phyloP scores from a whole-genome alignment of 2,113 vertebrate species.

The Caranx melampygus region DNA sequence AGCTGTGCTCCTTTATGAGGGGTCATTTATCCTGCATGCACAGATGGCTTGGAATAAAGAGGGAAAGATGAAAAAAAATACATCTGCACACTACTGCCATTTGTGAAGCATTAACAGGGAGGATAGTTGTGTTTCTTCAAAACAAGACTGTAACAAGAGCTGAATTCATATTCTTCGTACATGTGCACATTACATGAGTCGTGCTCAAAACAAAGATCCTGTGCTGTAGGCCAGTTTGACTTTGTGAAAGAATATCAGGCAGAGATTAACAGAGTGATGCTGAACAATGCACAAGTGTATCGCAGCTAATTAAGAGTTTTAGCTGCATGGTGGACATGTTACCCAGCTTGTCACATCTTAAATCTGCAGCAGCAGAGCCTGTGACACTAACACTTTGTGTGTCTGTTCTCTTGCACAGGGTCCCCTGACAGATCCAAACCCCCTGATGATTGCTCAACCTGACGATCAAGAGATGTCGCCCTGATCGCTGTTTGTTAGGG shows the following conservation, averaged over 20 bases:
- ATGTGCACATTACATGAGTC: conserved; percentile 25
- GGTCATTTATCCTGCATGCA: conserved; percentile 39
- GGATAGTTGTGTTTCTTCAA: conserved; percentile 17
- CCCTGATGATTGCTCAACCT: conserved; percentile 47
- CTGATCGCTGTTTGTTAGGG: conserved; percentile 59
- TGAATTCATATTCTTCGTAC: conserved; percentile 4
- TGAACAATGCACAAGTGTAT: conserved; percentile 14
- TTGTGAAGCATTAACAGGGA: conserved; percentile 3
- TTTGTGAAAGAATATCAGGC: conserved; percentile 17
- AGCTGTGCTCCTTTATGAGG: conserved; percentile 57
- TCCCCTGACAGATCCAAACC: conserved; percentile 21
- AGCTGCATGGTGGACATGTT: conserved; percentile 31
- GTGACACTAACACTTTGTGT: conserved; percentile 10
- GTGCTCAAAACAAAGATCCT: conserved; percentile 6
- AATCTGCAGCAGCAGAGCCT: conserved; percentile 6
- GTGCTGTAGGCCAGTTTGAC: conserved; percentile 2
- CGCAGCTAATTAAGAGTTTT: conserved; percentile 28
- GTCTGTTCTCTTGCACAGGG: conserved; percentile 34
- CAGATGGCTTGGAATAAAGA: neutral
- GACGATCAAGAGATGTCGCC: conserved; percentile 70
- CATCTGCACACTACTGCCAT: neutral
- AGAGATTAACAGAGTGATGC: conserved; percentile 34
- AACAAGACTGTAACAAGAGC: neutral
- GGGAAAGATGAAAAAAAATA: neutral
- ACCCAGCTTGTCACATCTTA: conserved; percentile 23